Base-by-base conservation (phyloP, 2,797 vertebrate genomes). In the Arrhamphus sclerolepis region DNA sequence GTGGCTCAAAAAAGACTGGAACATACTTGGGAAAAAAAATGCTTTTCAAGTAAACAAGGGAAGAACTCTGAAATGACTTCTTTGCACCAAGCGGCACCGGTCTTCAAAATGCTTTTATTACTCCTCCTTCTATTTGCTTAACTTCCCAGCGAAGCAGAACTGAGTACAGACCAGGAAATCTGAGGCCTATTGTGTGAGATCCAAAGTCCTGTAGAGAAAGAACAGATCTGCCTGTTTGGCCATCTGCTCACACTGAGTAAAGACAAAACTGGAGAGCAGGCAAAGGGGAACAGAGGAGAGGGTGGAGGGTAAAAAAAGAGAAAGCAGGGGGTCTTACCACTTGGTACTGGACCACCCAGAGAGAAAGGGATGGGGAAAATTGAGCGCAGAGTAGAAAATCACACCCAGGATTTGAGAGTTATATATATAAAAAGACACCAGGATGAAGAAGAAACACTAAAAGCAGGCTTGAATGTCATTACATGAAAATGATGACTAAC, bases 241-340 rank as follows among this genome's bases (percentile, higher is more conserved):
- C 88, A 87, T 89, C 86, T 91, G 87, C 64, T 86, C 79, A 67
- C 65, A 72, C 56, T 22, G 54, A 77, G 44, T 43, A 46, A 61
- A 82, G 73, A 79, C 67, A 81, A 75, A 75, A 75, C 58, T 40
- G 47, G 19, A 52, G 38, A 49, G 56, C 40, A 29, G 20, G 38
- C n/a, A 44, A n/a, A 19, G 10, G 24, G 26, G 14, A 48, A 21
- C 4, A 18, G 14, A 9, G 29, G 18, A 4, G 31, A 34, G 31
- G 31, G 31, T 34, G 31, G 31, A 34, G 31, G 31, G 8, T 34
- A 31, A 34, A 38, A 38, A 14, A 38, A 13, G 44, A 48, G 43
- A 67, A 44, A 48, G 53, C 26, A 44, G 57, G 56, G 60, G 68
- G 47, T 70, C 55, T 28, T 46, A 48, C 53, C 57, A 49, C 51